A percentile compares a stretch with the other conserved stretches of the same genome.
phyloP scores from a whole-genome alignment of 2,888 invertebrate genomes.

The Nemotelus nigrinus region DNA sequence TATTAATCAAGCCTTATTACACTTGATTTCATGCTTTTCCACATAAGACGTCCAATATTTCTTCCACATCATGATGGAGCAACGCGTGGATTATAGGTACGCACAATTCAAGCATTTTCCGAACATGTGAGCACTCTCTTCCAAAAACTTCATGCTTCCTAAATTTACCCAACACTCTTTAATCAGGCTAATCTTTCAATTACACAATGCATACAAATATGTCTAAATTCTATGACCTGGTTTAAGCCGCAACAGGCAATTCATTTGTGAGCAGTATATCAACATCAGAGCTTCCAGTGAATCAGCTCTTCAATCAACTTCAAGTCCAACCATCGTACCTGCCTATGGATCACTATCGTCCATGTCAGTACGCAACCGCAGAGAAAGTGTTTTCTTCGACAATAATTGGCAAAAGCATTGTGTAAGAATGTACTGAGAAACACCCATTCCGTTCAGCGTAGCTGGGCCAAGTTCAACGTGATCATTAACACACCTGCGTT shows the following conservation, averaged over 20 bases:
- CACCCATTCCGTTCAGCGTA: slow-evolving; percentile 17
- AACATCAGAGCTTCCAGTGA: too few species aligned
- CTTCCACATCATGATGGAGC: too few species aligned
- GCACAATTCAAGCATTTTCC: too few species aligned
- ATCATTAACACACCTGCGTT: background rate
- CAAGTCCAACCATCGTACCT: background rate
- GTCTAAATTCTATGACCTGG: slow-evolving; percentile 8
- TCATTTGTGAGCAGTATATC: background rate
- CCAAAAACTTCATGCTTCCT: background rate
- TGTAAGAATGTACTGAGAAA: background rate
- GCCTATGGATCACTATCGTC: background rate
- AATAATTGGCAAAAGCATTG: slow-evolving; percentile 18
- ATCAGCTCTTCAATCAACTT: background rate
- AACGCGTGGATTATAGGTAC: too few species aligned
- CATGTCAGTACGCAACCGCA: background rate
- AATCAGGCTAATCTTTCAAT: background rate
- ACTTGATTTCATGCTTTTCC: too few species aligned
- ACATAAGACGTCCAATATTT: too few species aligned
- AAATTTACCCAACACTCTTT: background rate
- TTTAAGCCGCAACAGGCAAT: background rate
- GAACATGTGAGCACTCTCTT: too few species aligned
- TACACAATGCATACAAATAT: background rate
- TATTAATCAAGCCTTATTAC: too few species aligned
- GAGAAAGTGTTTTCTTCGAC: slow-evolving; percentile 13
- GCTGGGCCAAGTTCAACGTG: slow-evolving; percentile 36